Base-by-base conservation (phyloP, 2,888 invertebrate genomes). In the Acleris laterana region DNA sequence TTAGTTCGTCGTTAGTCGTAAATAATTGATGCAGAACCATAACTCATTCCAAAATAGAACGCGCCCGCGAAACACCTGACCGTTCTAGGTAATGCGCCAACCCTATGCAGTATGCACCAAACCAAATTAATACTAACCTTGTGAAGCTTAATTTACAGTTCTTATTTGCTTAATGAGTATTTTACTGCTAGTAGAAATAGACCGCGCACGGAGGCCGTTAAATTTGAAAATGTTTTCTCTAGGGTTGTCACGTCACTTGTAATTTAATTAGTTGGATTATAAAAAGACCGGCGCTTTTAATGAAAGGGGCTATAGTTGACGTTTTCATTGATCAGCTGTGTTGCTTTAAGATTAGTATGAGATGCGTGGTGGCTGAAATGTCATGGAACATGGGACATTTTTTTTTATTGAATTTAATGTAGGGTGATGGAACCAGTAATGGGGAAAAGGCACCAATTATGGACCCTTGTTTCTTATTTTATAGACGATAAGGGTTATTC, bases 221-320 rank as follows among this genome's bases (percentile, higher is more conserved):
- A 58, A 48, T 38, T 64, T 53, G 42, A 59, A 59, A 59, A 64
- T 64, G 53, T 38, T 61, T 25, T 46, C 6, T 48, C 32, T 28
- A 32, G 46, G 59, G 59, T 53, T 52, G 19, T 5, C 5, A n/a
- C 38, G 19, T 11, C 25, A 11, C 17, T 44, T 3, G 22, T 57
- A 5, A n/a, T 46, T 46, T n/a, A 46, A 5, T n/a, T 46, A 16
- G 46, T 46, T 1, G 32, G 28, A 28, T 2, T 32, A 11, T 11
- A 32, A 9, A 32, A 32, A 32, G 9, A 9, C 28, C 7, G 6
- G n/a, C n/a, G n/a, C n/a, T 6, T 28, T 32, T 32, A 32, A 11
- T 32, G 11, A 32, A 32, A 32, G 32, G 0, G 32, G 11, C 3
- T 13, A 38, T 38, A 38, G 46, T 46, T 17, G 16, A 46, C n/a